These are phyloP conservation scores for Etheostoma cragini DNA, from an alignment of 2,113 vertebrate genomes.

Conservation along the genomic window DNA sequence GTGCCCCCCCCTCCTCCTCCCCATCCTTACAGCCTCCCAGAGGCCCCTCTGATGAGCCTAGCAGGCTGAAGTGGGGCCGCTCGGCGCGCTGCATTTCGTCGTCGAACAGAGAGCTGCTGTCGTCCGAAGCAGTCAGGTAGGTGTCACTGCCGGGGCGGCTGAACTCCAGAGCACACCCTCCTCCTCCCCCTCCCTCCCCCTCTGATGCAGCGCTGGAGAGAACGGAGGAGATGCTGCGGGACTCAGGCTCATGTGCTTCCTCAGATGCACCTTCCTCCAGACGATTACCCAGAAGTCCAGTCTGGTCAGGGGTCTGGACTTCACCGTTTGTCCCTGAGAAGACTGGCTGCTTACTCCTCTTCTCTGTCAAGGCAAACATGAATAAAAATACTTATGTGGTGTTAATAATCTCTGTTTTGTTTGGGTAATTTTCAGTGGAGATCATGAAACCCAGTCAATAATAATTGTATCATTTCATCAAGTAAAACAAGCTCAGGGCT, in stretches of 20 bases:
- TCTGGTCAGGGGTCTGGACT: conserved; percentile 72
- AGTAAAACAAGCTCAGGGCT: not conserved
- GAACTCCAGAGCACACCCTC: conserved; percentile 67
- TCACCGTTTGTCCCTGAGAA: conserved; percentile 65
- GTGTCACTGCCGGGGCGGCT: conserved; percentile 88
- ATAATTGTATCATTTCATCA: not conserved
- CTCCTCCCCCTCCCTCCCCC: conserved; percentile 76
- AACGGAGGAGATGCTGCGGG: conserved; percentile 80
- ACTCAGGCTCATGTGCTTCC: conserved; percentile 68
- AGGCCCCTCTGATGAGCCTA: conserved; percentile 25
- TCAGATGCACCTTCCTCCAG: conserved; percentile 76
- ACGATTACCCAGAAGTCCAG: not conserved
- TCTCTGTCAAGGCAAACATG: conserved; percentile 82
- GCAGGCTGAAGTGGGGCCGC: conserved; percentile 68
- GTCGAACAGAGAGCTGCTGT: conserved; percentile 94
- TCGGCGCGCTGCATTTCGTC: conserved; percentile 88
- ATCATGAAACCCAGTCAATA: not conserved
- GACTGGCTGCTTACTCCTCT: conserved; percentile 76
- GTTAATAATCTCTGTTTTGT: not conserved
- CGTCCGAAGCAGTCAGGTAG: conserved; percentile 92
- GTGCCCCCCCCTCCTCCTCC: not conserved
- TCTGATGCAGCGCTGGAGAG: conserved; percentile 87
- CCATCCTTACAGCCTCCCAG: conserved; percentile 24
- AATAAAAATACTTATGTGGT: not conserved
- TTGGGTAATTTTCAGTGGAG: not conserved